phyloP scores from a whole-genome alignment of 92 coral and sea anemone genomes.

The Zoanthus sansibaricus region DNA sequence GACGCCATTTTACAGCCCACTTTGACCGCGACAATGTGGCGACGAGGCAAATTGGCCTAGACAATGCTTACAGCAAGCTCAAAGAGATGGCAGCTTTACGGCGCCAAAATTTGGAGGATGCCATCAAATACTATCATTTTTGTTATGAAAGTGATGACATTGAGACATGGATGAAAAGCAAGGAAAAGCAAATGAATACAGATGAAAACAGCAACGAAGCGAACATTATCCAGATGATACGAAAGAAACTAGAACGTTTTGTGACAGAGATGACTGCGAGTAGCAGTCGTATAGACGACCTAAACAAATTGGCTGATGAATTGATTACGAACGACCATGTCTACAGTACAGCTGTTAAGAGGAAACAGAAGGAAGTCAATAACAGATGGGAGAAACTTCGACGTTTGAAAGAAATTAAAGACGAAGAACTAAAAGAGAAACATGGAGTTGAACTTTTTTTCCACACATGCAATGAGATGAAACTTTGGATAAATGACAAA shows the following conservation, averaged over 20 bases:
- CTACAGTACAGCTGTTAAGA: constrained; percentile 70
- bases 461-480: constrained; percentile 88
- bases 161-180: constrained; percentile 88
- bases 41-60: constrained; percentile 85
- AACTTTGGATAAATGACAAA: constrained; percentile 92
- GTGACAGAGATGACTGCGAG: constrained; percentile 85
- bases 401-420: constrained; percentile 71
- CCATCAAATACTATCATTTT: constrained; percentile 91
- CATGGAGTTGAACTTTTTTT: constrained; percentile 95
- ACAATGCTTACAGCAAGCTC: constrained; percentile 85
- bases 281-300: constrained; percentile 76
- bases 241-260: constrained; percentile 86
- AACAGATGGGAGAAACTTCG: constrained; percentile 91
- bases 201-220: constrained; percentile 58
- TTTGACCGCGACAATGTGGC: constrained; percentile 99
- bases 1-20: constrained; percentile 97
- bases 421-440: constrained; percentile 86
- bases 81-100: constrained; percentile 87
- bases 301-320: constrained; percentile 79
- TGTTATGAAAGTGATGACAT: constrained; percentile 92
- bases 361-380: constrained; percentile 71
- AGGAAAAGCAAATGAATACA: constrained; percentile 79
- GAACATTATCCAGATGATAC: constrained; percentile 75
- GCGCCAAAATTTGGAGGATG: constrained; percentile 80
- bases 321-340: constrained; percentile 68